Base-by-base conservation (phyloP, 2,113 vertebrate genomes). In the Uria aalge region DNA sequence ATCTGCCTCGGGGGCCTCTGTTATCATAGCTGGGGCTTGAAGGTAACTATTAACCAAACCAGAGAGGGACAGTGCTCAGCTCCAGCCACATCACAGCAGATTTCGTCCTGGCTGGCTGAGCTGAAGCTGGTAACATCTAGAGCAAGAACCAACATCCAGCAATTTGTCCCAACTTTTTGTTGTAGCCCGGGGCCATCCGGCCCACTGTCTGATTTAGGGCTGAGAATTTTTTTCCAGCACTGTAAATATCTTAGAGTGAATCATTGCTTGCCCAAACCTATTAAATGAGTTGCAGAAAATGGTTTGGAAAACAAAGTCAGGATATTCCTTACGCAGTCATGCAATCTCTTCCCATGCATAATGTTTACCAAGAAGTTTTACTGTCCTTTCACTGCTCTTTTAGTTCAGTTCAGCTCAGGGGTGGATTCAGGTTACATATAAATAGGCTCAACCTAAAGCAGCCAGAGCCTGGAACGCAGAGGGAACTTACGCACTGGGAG, bases 401-500 rank as follows among this genome's bases (percentile, higher is more conserved):
- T 17, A 27, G 36, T 12, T 27, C 36, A 12, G 38, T 12, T 47
- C 30, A 50, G 76, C 48, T 64, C 47, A 10, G 76, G 57, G 22
- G 11, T 8, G 17, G 32, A 18, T 40, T 23, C 53, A 67, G 55
- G 48, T 66, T 9, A 53, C 26, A 2, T 3, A 30, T 10, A 3
- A 45, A 68, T 16, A 59, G 41, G 62, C 38, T 47, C 69, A 63
- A 52, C 56, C 83, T 66, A 74, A 67, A 67, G 89, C 86, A 30
- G 66, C 59, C 53, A 53, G 12, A 81, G 13, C 27, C 66, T 23
- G 69, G 48, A 17, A 13, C 4, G 1, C 4, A 1, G 7, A 11
- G 48, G 66, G n/a, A 69, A 23, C 63, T 11, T 5, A 0, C 2
- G 2, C 11, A 0, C 26, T 8, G 1, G 59, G 64, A 56, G 41